Evolutionary conservation across 2,888 invertebrate species (phyloP).

Genomic region (Rhopalosiphum nymphaeae): DNA sequence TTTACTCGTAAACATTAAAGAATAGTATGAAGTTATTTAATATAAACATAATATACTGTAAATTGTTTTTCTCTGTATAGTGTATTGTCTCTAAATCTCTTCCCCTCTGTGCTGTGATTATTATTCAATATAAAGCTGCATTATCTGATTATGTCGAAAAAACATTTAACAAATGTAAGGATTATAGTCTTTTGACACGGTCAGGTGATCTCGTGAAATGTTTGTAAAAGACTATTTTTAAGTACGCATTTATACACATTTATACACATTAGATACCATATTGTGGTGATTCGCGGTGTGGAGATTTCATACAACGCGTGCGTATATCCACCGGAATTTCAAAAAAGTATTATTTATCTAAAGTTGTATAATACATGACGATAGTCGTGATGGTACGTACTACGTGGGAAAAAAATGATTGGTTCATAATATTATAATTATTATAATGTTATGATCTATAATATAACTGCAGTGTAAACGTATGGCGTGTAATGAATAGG

Average conservation of each 20-base stretch:
- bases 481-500: background rate
- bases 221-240: background rate
- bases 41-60: background rate
- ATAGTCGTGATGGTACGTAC: background rate
- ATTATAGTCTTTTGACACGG: background rate
- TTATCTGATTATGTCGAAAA: background rate
- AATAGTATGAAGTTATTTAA: background rate
- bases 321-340: background rate
- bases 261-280: background rate
- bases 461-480: background rate
- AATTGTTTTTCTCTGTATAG: background rate
- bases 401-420: background rate
- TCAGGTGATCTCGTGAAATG: background rate
- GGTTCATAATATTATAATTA: background rate
- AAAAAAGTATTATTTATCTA: background rate
- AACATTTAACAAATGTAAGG: background rate
- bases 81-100: no score
- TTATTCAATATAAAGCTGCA: background rate
- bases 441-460: background rate
- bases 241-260: background rate
- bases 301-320: accelerated
- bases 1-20: background rate
- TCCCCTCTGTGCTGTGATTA: background rate
- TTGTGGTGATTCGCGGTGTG: background rate
- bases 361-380: background rate